Percentiles rank a stretch among this genome's conserved stretches.
Evolutionary conservation across 2,113 vertebrate species (phyloP).

Genomic region (Melospiza georgiana): DNA sequence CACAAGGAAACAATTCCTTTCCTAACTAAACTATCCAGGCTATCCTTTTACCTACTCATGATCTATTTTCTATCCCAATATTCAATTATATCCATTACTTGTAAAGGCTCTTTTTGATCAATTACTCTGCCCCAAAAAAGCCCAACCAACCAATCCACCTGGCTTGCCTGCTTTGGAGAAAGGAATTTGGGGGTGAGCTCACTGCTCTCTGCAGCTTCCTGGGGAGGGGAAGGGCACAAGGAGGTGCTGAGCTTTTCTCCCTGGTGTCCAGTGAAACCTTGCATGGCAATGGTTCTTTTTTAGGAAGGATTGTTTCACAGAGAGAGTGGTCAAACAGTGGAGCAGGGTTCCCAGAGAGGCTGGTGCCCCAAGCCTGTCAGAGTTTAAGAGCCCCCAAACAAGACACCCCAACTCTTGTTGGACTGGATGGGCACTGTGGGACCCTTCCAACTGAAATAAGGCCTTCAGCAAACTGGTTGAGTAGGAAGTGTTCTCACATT

Average conservation of each 20-base stretch:
- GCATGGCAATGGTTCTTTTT: background rate
- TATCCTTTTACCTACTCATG: background rate
- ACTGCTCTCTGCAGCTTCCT: background rate
- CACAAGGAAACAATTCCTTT: background rate
- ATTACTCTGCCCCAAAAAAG: background rate
- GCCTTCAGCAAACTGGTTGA: background rate
- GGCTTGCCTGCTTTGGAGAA: background rate
- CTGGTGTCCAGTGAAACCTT: background rate
- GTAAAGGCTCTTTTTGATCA: background rate
- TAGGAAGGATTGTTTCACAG: background rate
- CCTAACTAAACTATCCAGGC: background rate
- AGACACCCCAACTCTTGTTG: background rate
- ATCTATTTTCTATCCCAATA: background rate
- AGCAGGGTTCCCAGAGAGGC: background rate
- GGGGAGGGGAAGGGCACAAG: background rate
- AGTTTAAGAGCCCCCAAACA: background rate
- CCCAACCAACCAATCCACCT: background rate
- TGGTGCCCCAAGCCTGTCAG: background rate
- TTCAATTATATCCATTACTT: background rate
- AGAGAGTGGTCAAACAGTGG: background rate
- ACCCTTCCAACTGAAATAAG: background rate
- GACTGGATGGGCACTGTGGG: background rate
- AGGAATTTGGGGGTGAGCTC: background rate
- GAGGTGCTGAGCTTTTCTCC: background rate
- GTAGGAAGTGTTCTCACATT: background rate